Evolutionary conservation across 2,113 vertebrate species (phyloP), one percentile per base, ranked within the genome.

Genomic region (Cacatua alba): DNA sequence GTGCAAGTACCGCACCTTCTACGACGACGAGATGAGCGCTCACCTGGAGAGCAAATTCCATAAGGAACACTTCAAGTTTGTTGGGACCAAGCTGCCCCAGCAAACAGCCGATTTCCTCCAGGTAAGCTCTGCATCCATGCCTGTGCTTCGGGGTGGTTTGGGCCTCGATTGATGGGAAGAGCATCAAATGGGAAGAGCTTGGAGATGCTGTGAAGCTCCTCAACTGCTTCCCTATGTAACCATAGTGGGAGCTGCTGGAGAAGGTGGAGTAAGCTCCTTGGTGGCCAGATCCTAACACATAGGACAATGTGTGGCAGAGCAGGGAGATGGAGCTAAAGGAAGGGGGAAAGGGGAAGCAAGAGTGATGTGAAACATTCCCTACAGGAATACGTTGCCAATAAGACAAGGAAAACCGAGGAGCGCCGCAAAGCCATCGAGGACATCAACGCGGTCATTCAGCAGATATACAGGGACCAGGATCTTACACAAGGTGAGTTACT

Each of bases 41-140:
- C 99, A 99, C 82, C 98, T 99, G 2, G 98, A 99, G 57, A 99
- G 99, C 94, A 98, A 98, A 64, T 99, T 99, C 95, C 99, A 99
- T 76, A 99, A 99, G 95, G 99, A 99, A 19, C 99, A 99, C 65
- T 99, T 99, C 88, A 98, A 98, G 89, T 99, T 98, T 19, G 98
- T 99, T 3, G 98, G 98, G 37, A 98, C 97, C 78, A 99, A 99
- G 60, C 93, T 99, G 71, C 98, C 99, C 10, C 99, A 99, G 53
- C 99, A 99, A 86, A 99, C 99, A 0, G 99, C 98, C 0, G 99
- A 99, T 70, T 99, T 99, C 70, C 97, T 99, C n/a, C 98, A 99
- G 98, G 99, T 99, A 33, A 35, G 33, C 33, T 35, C 33, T 35
- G 21, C 9, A 35, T 35, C 33, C 21, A 4, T n/a, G 33, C 4